Percentiles rank a stretch among this genome's conserved stretches.
phyloP scores from a whole-genome alignment of 1,140 invertebrate genomes.

The Bicyclus anynana region DNA sequence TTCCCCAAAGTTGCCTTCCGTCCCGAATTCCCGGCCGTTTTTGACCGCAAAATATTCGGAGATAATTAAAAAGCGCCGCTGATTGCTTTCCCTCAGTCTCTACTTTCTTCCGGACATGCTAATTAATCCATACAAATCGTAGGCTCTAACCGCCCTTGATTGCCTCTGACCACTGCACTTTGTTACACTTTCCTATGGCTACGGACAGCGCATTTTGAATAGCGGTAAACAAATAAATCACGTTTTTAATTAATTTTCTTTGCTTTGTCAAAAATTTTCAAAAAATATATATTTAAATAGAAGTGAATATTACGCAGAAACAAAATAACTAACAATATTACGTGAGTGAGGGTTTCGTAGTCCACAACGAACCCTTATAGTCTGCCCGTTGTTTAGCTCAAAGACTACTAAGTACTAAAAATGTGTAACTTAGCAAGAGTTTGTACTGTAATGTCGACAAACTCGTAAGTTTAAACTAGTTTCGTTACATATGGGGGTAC shows the following conservation, averaged over 20 bases:
- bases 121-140: conserved; percentile 60
- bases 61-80: conserved; percentile 50
- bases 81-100: conserved; percentile 40
- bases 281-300: too few species aligned
- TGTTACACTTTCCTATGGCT: neutral
- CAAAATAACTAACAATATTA: too few species aligned
- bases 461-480: too few species aligned
- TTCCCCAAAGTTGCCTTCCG: neutral
- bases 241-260: neutral
- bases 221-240: neutral
- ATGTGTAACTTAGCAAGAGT: too few species aligned
- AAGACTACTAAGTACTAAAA: too few species aligned
- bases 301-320: too few species aligned
- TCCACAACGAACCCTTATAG: too few species aligned
- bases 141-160: conserved; percentile 45
- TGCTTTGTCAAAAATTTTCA: too few species aligned
- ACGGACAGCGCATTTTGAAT: neutral
- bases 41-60: conserved; percentile 39
- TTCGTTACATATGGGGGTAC: too few species aligned
- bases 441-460: too few species aligned
- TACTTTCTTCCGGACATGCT: conserved; percentile 40
- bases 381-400: too few species aligned
- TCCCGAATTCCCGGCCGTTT: conserved; percentile 19
- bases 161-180: conserved; percentile 30
- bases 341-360: too few species aligned